Evolutionary conservation across 2,888 invertebrate genomes (phyloP).

Genomic region (Tholera decimalis): DNA sequence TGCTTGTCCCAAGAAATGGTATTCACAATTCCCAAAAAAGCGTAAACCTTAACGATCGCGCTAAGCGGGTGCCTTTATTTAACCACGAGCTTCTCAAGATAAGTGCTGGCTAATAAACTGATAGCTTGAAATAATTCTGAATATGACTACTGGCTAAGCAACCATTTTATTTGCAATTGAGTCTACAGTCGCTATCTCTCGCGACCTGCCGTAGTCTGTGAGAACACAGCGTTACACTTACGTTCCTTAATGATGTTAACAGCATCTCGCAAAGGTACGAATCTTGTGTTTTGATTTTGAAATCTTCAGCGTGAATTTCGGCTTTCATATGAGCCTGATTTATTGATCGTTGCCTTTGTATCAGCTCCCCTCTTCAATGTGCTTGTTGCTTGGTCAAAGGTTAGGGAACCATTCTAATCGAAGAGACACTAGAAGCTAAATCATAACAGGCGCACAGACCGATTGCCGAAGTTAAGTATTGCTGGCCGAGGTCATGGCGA

Average conservation of each 20-base stretch:
- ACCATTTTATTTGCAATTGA: not conserved
- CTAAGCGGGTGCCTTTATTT: too few species aligned
- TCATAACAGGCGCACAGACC: too few species aligned
- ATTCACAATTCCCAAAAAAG: too few species aligned
- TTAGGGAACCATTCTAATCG: not conserved
- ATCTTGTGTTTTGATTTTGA: conserved; percentile 17
- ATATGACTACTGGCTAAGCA: too few species aligned
- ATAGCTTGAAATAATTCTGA: too few species aligned
- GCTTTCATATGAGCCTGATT: conserved; percentile 17
- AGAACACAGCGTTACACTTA: conserved; percentile 16
- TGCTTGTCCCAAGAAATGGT: too few species aligned
- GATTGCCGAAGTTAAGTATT: too few species aligned
- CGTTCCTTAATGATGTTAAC: conserved; percentile 37
- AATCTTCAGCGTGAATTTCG: conserved; percentile 9
- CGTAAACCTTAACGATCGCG: too few species aligned
- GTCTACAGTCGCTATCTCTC: not conserved
- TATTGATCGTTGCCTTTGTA: conserved; percentile 4
- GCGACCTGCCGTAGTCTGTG: not conserved
- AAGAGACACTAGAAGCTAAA: too few species aligned
- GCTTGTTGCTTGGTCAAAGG: not conserved
- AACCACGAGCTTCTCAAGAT: too few species aligned
- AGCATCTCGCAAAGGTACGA: conserved; percentile 26
- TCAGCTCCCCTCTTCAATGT: not conserved
- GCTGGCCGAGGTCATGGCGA: too few species aligned
- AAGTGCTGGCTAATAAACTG: too few species aligned